phyloP scores from a whole-genome alignment of 2,113 vertebrate species.

The Rhynchomys soricoides region DNA sequence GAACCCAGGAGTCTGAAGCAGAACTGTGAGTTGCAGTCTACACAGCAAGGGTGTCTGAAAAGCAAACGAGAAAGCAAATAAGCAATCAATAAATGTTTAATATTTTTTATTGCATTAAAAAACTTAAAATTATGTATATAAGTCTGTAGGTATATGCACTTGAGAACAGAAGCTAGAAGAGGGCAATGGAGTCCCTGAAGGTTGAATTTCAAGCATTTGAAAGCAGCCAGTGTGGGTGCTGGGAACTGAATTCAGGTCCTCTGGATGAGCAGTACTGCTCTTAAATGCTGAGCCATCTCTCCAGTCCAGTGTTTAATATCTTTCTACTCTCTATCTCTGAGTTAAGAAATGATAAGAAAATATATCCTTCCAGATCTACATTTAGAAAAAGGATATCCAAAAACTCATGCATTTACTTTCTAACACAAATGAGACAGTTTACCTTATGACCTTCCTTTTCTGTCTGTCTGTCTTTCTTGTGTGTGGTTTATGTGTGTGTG shows the following conservation, averaged over 20 bases:
- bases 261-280: neutral
- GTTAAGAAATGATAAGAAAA: neutral
- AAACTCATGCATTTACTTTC: too few species aligned
- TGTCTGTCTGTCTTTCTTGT: neutral
- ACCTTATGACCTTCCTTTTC: neutral
- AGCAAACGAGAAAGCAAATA: neutral
- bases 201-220: neutral
- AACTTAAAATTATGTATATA: neutral
- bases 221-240: neutral
- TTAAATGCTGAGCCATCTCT: neutral
- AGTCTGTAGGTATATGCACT: accelerated
- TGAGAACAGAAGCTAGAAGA: neutral
- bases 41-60: neutral
- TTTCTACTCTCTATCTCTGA: neutral
- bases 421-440: neutral
- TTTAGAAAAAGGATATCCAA: neutral
- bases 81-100: neutral
- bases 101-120: neutral
- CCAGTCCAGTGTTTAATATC: neutral
- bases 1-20: neutral
- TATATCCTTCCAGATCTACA: neutral
- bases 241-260: neutral
- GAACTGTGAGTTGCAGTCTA: neutral
- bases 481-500: neutral
- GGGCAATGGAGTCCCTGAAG: neutral